Conservation (phyloP, 2,797 vertebrate species). For the Scyliorhinus canicula region DNA sequence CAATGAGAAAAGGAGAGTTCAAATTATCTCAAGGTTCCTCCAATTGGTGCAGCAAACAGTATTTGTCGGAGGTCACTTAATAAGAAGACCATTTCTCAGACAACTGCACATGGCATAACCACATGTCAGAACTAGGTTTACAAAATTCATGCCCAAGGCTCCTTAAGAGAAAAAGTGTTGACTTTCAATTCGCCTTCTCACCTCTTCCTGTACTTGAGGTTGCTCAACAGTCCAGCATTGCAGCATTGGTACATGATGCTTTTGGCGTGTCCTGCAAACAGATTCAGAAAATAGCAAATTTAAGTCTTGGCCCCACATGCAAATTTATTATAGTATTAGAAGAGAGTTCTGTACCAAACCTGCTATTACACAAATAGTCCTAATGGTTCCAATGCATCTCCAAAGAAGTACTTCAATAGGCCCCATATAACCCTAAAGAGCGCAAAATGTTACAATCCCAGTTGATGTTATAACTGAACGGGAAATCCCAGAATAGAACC, state of each 20-base stretch:
- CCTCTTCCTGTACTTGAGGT: slow-evolving; percentile 94
- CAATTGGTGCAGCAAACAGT: background rate
- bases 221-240: slow-evolving; percentile 95
- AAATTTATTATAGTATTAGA: background rate
- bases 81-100: background rate
- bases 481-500: too few relatives aligned
- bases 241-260: slow-evolving; percentile 85
- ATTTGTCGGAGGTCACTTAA: background rate
- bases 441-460: too few relatives aligned
- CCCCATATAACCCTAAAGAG: background rate
- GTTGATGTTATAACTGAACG: too few relatives aligned
- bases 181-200: slow-evolving; percentile 49
- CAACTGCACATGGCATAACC: background rate
- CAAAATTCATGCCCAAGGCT: background rate
- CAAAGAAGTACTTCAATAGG: background rate
- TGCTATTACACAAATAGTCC: background rate
- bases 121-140: too few relatives aligned
- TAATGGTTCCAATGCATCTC: background rate
- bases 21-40: background rate
- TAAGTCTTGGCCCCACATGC: background rate
- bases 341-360: background rate
- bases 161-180: background rate
- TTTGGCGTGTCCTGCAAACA: slow-evolving; percentile 74
- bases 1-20: background rate
- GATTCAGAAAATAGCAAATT: background rate